Evolutionary conservation across 2,113 vertebrate genomes (phyloP), one percentile per base, ranked within the genome.

Genomic region (Calyptomena viridis): DNA sequence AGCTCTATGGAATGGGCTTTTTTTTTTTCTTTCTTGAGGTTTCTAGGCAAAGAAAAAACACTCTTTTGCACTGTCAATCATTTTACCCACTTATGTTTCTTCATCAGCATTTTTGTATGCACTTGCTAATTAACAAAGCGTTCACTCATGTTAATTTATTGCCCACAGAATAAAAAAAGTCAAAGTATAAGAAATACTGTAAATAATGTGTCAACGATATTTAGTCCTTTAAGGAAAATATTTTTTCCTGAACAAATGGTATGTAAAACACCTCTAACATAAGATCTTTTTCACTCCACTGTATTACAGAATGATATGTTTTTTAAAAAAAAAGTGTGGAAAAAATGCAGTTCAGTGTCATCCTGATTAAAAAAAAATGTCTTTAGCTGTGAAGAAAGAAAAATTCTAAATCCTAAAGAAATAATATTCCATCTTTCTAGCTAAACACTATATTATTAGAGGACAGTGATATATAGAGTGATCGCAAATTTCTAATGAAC

Each of bases 311-410:
- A 86, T 82, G 94, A 92, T 91, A 74, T 85, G 69, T 79, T 83
- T 97, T 94, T n/a, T n/a, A n/a, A n/a, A n/a, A n/a, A n/a, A n/a
- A n/a, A 42, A 84, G 73, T 87, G 88, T 87, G 91, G 91, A 94
- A 95, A 95, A 92, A 91, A 95, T 25, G 86, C n/a, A 92, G 50
- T 42, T 80, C 42, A 67, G 92, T 93, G 66, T 93, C 95, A 97
- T 96, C 90, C 96, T 91, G 94, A 93, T 90, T 84, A 49, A 73
- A 84, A 68, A 95, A 96, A n/a, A n/a, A n/a, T n/a, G 39, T n/a
- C 13, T 77, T 77, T 77, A 84, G 37, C 68, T 74, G 52, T 49
- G 49, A 92, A 84, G 73, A 59, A 66, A 91, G 78, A 68, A 37
- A 35, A 75, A 47, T 47, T 37, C 53, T 53, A 82, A 69, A 47